Evolutionary conservation across 2,797 vertebrate genomes (phyloP).

Genomic region (Hippoglossus hippoglossus): DNA sequence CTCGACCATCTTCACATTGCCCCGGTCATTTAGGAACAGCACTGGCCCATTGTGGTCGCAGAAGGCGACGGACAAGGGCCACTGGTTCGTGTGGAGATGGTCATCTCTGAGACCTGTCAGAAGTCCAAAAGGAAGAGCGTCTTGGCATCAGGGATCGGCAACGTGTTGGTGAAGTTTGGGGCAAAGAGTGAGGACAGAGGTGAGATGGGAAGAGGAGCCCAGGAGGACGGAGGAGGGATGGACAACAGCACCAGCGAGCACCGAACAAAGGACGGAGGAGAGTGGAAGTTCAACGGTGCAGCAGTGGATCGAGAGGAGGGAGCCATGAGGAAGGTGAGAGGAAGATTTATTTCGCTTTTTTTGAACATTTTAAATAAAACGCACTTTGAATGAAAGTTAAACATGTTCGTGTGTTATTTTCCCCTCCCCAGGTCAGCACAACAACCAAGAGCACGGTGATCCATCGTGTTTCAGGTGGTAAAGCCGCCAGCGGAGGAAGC

Average conservation of each 20-base stretch:
- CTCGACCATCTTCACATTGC: neutral
- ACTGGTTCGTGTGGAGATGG: constrained; percentile 92
- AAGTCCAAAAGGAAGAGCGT: constrained; percentile 96
- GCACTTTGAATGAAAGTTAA: neutral
- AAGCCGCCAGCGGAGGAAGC: constrained; percentile 72
- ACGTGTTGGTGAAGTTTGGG: constrained; percentile 90
- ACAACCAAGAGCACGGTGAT: constrained; percentile 85
- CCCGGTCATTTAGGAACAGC: constrained; percentile 77
- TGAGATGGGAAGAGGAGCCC: constrained; percentile 71
- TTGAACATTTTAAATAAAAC: too few species aligned
- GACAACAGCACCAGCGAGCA: constrained; percentile 87
- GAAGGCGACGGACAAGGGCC: constrained; percentile 93
- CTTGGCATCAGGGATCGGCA: constrained; percentile 90
- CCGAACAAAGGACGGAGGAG: constrained; percentile 84
- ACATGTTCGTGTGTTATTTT: neutral
- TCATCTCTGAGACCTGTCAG: constrained; percentile 95
- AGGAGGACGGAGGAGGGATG: constrained; percentile 74
- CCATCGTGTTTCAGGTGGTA: constrained; percentile 77
- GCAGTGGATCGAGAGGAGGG: constrained; percentile 84
- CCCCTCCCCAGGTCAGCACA: constrained; percentile 79
- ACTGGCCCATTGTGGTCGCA: constrained; percentile 90
- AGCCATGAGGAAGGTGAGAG: constrained; percentile 82
- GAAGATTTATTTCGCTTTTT: too few species aligned
- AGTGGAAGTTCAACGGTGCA: constrained; percentile 84
- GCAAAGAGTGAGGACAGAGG: constrained; percentile 82